Evolutionary conservation across 2,113 vertebrate species (phyloP), one percentile per base, ranked within the genome.

Genomic region (Urocolius indicus): DNA sequence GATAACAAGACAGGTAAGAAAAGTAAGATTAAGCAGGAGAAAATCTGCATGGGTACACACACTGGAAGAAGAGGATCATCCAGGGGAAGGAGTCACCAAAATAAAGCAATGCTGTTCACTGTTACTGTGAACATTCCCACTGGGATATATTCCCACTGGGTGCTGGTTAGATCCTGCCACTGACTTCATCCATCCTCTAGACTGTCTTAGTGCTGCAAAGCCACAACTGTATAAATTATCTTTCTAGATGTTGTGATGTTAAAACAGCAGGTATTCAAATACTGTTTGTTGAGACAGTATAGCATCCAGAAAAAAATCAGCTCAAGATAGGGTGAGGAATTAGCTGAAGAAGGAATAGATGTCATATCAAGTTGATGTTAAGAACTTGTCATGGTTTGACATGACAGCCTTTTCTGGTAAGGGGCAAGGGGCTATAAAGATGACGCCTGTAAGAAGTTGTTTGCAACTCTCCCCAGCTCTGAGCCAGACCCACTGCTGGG

Each of bases 81-180:
- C 22, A 59, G 30, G 63, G 65, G 43, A 91, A 86, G 51, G 10
- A 93, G 36, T 38, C 84, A 81, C 46, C 84, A 54, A 68, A 89
- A 55, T 46, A 69, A 74, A 93, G 77, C 6, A 3, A 68, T 4
- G 3, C 36, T 73, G 29, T 21, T 52, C 59, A 51, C 22, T 43
- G 36, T 48, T 61, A 65, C 43, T 38, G 72, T 46, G 94, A 78
- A 43, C 12, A 67, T 29, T 91, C 69, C 80, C 84, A 51, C 11
- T 0, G 0, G 45, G 48, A 4, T 54, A 80, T 13, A 5, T 22
- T 45, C n/a, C n/a, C n/a, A n/a, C n/a, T n/a, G n/a, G 59, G 73
- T 91, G 59, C 81, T 82, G 73, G 19, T 49, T 66, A 54, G 18
- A 63, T 86, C 55, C 84, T 62, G 34, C 18, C 4, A 29, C 34